phyloP scores from a whole-genome alignment of 2,888 invertebrate species.

The Amphipoea oculea region DNA sequence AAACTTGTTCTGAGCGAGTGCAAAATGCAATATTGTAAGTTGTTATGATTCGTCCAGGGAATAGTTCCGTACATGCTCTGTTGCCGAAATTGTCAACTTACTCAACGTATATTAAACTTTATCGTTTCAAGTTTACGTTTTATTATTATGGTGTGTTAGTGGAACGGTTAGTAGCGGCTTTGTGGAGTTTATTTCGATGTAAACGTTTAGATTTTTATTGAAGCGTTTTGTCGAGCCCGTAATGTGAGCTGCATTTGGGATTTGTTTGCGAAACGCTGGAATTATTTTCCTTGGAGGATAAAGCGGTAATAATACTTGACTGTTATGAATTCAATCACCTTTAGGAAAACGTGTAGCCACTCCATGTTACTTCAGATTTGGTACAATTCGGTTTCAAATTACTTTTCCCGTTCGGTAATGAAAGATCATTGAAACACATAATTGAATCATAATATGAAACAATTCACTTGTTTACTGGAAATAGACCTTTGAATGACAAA shows the following conservation, averaged over 20 bases:
- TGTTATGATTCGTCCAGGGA: slow-evolving; percentile 70
- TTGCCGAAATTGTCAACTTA: slow-evolving; percentile 63
- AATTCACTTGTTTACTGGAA: neutral
- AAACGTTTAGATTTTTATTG: slow-evolving; percentile 48
- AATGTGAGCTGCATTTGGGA: slow-evolving; percentile 6
- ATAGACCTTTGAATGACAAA: too few species aligned
- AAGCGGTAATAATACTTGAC: neutral
- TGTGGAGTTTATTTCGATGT: slow-evolving; percentile 42
- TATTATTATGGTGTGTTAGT: slow-evolving; percentile 54
- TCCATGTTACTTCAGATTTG: neutral
- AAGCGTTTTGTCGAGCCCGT: slow-evolving; percentile 20
- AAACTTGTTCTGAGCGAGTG: slow-evolving; percentile 64
- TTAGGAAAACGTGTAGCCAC: neutral
- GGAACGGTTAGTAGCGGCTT: slow-evolving; percentile 35
- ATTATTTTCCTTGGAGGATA: slow-evolving; percentile 35
- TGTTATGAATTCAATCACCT: slow-evolving; percentile 39
- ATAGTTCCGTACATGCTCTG: slow-evolving; percentile 55
- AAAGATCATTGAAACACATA: neutral
- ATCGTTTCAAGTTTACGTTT: slow-evolving; percentile 58
- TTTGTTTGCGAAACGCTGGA: slow-evolving; percentile 1
- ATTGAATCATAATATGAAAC: neutral
- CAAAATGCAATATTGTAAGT: slow-evolving; percentile 71
- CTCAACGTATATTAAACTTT: slow-evolving; percentile 65
- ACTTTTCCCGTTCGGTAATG: neutral
- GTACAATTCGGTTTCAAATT: neutral